Conservation (phyloP, 2,797 vertebrate genomes). For the Staurois parvus region DNA sequence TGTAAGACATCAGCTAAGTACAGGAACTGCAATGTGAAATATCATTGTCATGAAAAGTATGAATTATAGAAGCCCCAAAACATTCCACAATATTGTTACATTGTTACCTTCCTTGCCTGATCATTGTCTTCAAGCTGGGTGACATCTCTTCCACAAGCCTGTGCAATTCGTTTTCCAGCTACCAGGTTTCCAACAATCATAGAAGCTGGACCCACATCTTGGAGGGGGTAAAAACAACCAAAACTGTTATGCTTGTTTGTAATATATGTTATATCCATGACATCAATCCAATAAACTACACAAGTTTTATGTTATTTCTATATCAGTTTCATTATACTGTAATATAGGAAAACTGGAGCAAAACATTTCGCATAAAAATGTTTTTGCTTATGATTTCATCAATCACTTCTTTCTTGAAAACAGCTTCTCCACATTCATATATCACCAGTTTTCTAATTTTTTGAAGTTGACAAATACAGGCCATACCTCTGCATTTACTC, state of each 20-base stretch:
- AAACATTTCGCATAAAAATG: too few relatives aligned
- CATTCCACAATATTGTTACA: background rate
- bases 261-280: too few relatives aligned
- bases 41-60: background rate
- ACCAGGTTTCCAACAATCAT: conserved; percentile 98
- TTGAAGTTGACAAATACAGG: too few relatives aligned
- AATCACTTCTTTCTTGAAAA: too few relatives aligned
- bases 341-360: too few relatives aligned
- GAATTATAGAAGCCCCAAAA: background rate
- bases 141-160: conserved; percentile 92
- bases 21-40: conserved; percentile 80
- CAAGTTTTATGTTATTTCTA: too few relatives aligned
- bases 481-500: too few relatives aligned
- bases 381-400: too few relatives aligned
- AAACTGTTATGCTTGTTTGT: background rate
- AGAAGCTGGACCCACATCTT: conserved; percentile 95
- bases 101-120: conserved; percentile 87
- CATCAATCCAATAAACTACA: too few relatives aligned
- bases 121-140: conserved; percentile 93
- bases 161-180: conserved; percentile 93
- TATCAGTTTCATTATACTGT: too few relatives aligned
- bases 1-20: conserved; percentile 95
- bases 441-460: too few relatives aligned
- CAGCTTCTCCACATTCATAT: too few relatives aligned
- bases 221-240: conserved; percentile 41